Base-by-base conservation (phyloP, 2,113 vertebrate species). In the Trinectes maculatus region DNA sequence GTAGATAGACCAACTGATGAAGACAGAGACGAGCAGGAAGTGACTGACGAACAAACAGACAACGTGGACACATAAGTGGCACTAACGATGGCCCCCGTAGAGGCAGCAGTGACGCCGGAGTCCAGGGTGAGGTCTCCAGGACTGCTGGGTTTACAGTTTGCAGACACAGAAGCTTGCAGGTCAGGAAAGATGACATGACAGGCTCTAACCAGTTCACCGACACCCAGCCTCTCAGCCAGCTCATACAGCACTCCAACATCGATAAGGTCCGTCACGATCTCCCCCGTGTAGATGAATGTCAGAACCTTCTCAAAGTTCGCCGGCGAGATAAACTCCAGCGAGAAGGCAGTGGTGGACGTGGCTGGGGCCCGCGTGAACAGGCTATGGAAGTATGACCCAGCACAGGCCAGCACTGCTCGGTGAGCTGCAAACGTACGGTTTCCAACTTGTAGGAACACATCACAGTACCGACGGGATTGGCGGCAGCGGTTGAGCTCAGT, bases 271-370 rank as follows among this genome's bases (percentile, higher is more conserved):
- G 95, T 96, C 87, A 96, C 90, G 54, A 98, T 94, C 89, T 98
- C 96, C 0, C 96, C 96, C 0, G 96, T 98, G 82, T 99, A 99
- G 18, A 98, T 92, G 1, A 99, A 99, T 47, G 94, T 98, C 78
- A 99, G 90, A 77, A 99, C 95, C 88, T 96, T 98, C 87, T 99
- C 97, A 0, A 99, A 96, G 91, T 98, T 98, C 79, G 95, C 90
- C 0, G 96, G 92, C 0, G 97, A 97, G 65, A 98, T 94, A 56
- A 98, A 98, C 78, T 98, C 97, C 85, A 98, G 87, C 3, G 96
- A 93, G 9, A 97, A 94, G 59, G 93, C 94, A 1, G 93, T 65
- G 0, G 92, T 71, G 3, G 94, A 87, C 0, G 64, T 11, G 10
- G 93, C 76, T 0, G 91, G 71, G 65, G 93, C 36, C 87, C 88